Base-by-base conservation (phyloP, 1,140 invertebrate genomes). In the Solenopsis fugax region DNA sequence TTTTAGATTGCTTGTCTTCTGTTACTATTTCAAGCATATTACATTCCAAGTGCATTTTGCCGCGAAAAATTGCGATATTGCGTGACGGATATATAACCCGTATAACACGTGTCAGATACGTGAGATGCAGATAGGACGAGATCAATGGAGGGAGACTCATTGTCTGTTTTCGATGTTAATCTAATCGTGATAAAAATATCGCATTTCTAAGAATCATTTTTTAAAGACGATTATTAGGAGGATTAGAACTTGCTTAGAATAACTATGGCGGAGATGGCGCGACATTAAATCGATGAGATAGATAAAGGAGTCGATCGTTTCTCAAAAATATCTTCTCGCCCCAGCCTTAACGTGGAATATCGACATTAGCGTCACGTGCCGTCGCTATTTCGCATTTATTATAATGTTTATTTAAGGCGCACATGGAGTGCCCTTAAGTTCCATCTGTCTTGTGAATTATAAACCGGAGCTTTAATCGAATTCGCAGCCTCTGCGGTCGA, bases 351-450 rank as follows among this genome's bases (percentile, higher is more conserved):
- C 6, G 12, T 18, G 34, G 2, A 71, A 13, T 45, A 58, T 34
- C 41, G 37, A 2, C n/a, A 7, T 77, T 72, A 58, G 12, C 13
- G 41, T 50, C 13, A 50, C n/a, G n/a, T 48, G 24, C 13, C 16
- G 21, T 34, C 12, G 41, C 18, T 84, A 37, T 75, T 37, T 34
- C 54, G n/a, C 54, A 84, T 84, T 82, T 84, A 84, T 84, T 84
- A 58, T 73, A 82, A 84, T 84, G 69, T 84, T 84, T 84, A 75
- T 84, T 84, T 84, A 84, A 84, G 48, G 41, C 37, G 41, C 69
- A 56, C 69, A 3, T 41, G 54, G 13, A 60, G 54, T 84, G 37
- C 80, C 69, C 80, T 84, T 84, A 84, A 84, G 80, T 84, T 84
- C n/a, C 54, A 29, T 48, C 24, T 24, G 18, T 34, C 41, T 60